These are phyloP conservation scores for Drosophila baimaii DNA, from an alignment of 1,140 invertebrate genomes.

Conservation along the genomic window DNA sequence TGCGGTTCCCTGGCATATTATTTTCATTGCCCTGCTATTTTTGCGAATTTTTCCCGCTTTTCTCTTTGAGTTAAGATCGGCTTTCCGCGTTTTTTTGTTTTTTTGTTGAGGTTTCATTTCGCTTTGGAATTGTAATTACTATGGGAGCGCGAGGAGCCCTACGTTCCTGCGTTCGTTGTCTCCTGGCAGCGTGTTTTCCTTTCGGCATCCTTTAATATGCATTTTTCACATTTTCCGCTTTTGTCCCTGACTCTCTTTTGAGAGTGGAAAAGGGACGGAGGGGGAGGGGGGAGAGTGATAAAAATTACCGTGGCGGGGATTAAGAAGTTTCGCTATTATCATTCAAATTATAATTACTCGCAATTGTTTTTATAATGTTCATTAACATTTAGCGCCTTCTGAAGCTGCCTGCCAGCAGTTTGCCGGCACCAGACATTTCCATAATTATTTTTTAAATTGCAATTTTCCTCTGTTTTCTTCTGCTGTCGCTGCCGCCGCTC, in stretches of 20 bases:
- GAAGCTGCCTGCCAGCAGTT: conserved; percentile 59
- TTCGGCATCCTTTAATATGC: conserved; percentile 65
- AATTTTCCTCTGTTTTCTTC: conserved; percentile 58
- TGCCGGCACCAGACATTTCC: conserved; percentile 68
- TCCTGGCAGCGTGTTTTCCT: conserved; percentile 30
- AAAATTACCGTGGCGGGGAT: conserved; percentile 81
- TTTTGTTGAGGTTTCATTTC: conserved; percentile 71
- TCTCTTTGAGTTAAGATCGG: conserved; percentile 33
- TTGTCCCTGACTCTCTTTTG: conserved; percentile 50
- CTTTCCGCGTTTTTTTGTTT: conserved; percentile 42
- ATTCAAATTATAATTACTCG: conserved; percentile 83
- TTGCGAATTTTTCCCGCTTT: conserved; percentile 30
- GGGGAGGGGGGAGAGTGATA: conserved; percentile 39
- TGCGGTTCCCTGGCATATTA: conserved; percentile 7
- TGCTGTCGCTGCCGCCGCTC: conserved; percentile 20
- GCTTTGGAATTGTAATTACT: conserved; percentile 69
- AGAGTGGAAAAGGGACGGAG: conserved; percentile 16
- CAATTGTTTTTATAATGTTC: conserved; percentile 82
- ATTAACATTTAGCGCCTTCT: conserved; percentile 81
- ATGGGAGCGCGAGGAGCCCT: conserved; percentile 25
- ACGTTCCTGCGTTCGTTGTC: conserved; percentile 26
- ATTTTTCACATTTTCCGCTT: conserved; percentile 64
- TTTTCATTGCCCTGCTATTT: conserved; percentile 13
- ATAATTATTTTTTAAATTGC: conserved; percentile 82
- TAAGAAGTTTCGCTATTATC: conserved; percentile 82